Evolutionary conservation across 2,888 invertebrate species (phyloP).

Genomic region (Suillia variegata): DNA sequence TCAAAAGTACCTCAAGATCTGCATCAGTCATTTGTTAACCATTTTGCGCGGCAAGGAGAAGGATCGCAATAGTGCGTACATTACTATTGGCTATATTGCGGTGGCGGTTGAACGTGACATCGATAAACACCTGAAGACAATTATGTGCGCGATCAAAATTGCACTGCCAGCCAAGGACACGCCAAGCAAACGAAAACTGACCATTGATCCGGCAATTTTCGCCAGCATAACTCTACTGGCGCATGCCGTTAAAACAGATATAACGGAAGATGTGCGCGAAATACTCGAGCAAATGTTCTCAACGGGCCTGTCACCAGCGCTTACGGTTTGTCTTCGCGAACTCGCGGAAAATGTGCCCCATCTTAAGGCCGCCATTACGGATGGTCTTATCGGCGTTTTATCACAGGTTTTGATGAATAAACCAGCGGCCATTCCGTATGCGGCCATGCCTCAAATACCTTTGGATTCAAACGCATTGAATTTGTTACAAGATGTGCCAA

Average conservation of each 20-base stretch:
- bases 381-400: conserved; percentile 89
- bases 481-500: conserved; percentile 72
- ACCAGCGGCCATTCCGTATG: conserved; percentile 70
- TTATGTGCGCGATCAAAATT: conserved; percentile 82
- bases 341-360: conserved; percentile 86
- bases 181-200: conserved; percentile 74
- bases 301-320: conserved; percentile 86
- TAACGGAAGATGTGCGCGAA: conserved; percentile 78
- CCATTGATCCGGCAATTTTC: conserved; percentile 87
- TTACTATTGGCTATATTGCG: conserved; percentile 87
- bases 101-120: conserved; percentile 86
- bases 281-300: conserved; percentile 91
- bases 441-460: conserved; percentile 62
- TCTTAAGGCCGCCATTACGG: conserved; percentile 88
- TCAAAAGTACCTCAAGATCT: conserved; percentile 72
- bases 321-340: conserved; percentile 90
- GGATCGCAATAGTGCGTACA: conserved; percentile 85
- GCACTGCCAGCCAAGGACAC: conserved; percentile 79
- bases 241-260: conserved; percentile 80
- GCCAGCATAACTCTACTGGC: conserved; percentile 91
- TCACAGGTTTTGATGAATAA: conserved; percentile 90
- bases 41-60: conserved; percentile 82
- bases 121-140: conserved; percentile 76
- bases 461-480: conserved; percentile 51
- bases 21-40: conserved; percentile 78